Evolutionary conservation across 2,888 invertebrate genomes (phyloP).

Genomic region (Brachypalpus laphriformis): DNA sequence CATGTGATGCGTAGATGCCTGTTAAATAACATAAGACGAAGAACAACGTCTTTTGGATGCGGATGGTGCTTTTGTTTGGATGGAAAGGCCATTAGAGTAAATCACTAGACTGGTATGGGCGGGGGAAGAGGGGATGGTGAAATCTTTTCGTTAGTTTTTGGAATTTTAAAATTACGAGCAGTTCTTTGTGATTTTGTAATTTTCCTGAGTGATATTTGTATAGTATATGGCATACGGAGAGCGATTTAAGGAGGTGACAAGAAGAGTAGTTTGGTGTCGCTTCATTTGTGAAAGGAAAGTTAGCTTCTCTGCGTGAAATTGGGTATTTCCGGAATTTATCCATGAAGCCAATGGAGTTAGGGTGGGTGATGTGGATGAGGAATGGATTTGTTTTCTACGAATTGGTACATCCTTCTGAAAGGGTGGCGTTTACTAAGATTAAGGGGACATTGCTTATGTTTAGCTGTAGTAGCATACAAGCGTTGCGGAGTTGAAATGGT

Average conservation of each 20-base stretch:
- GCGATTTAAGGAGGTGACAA: conserved; percentile 11
- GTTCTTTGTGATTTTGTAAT: conserved; percentile 30
- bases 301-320: not conserved
- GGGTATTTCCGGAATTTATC: not conserved
- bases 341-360: not conserved
- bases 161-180: conserved; percentile 12
- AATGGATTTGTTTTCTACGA: not conserved
- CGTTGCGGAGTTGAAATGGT: no score
- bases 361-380: not conserved
- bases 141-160: conserved; percentile 2
- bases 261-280: not conserved
- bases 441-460: no score
- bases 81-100: conserved; percentile 42
- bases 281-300: not conserved
- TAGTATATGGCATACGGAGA: not conserved
- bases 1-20: conserved; percentile 37
- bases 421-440: not conserved
- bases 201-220: not conserved
- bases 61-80: no score
- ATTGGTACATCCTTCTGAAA: not conserved
- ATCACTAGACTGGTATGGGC: conserved; percentile 14
- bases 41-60: conserved; percentile 19
- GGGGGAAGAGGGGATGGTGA: not conserved
- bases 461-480: no score
- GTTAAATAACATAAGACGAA: conserved; percentile 26